phyloP scores from a whole-genome alignment of 2,888 invertebrate genomes.

The Crepidodera aurea region DNA sequence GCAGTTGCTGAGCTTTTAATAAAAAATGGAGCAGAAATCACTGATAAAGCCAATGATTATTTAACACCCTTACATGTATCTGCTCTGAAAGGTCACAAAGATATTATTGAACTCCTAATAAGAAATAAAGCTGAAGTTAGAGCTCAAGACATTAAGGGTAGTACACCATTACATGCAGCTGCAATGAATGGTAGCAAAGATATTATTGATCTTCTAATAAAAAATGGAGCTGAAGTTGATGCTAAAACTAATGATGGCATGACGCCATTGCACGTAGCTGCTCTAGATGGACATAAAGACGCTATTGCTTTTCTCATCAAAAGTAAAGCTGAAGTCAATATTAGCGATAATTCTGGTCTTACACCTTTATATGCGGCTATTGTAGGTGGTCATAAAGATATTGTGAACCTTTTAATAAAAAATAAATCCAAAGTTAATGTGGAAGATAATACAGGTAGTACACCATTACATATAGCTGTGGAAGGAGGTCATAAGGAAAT shows the following conservation, averaged over 20 bases:
- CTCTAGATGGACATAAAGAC: constrained; percentile 61
- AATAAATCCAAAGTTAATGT: too few species aligned
- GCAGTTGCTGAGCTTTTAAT: not conserved
- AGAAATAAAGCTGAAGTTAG: constrained; percentile 3
- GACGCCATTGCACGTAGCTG: constrained; percentile 64
- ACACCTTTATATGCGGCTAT: not conserved
- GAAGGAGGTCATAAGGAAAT: not conserved
- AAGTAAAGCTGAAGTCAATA: not conserved
- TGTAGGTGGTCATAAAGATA: not conserved
- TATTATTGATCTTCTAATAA: not conserved
- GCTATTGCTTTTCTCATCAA: constrained; percentile 10
- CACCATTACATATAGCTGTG: not conserved
- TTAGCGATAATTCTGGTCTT: not conserved
- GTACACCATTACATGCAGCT: constrained; percentile 35
- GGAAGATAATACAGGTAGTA: not conserved
- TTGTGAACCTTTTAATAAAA: not conserved
- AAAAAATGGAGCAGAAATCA: not conserved
- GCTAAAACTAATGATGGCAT: constrained; percentile 48
- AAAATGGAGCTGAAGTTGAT: constrained; percentile 34
- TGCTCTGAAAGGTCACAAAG: not conserved
- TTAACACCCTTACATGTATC: not conserved
- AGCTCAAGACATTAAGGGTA: constrained; percentile 1
- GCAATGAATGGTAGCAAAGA: constrained; percentile 23
- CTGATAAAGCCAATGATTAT: not conserved
- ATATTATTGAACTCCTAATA: not conserved